These are phyloP conservation scores for Paracentrotus lividus DNA, from an alignment of 53 echinoderm and acorn worm species.

Conservation along the genomic window DNA sequence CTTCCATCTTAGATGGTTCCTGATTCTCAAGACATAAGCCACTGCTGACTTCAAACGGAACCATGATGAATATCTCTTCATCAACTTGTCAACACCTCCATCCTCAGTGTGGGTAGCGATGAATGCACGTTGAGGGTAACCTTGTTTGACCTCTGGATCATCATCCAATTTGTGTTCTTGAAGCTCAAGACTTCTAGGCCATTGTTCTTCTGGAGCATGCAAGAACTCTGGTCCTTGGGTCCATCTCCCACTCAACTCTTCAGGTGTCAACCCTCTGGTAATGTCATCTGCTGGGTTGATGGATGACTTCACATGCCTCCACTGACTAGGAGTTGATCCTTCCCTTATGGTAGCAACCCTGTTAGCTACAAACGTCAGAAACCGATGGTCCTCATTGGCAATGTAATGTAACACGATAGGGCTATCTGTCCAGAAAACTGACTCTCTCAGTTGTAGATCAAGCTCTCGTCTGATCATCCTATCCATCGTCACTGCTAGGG, in stretches of 20 bases:
- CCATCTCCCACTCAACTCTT: too few relatives aligned
- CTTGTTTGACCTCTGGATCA: conserved; percentile 62
- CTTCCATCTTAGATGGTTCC: not conserved
- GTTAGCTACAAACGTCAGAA: conserved; percentile 67
- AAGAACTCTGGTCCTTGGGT: conserved; percentile 60
- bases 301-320: not conserved
- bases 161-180: not conserved
- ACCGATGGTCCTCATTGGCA: conserved; percentile 62
- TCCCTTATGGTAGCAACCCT: not conserved
- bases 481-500: too few relatives aligned
- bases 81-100: too few relatives aligned
- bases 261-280: not conserved
- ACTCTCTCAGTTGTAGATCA: conserved; percentile 49
- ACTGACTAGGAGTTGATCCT: not conserved
- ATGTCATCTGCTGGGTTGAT: not conserved
- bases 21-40: not conserved
- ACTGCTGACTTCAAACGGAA: not conserved
- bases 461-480: conserved; percentile 55
- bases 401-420: not conserved
- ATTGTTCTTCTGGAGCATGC: not conserved
- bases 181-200: not conserved
- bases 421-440: conserved; percentile 50
- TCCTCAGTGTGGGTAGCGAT: not conserved
- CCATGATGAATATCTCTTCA: conserved; percentile 9
- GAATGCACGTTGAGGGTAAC: not conserved